These are phyloP conservation scores for Ochropacha duplaris DNA, from an alignment of 2,888 invertebrate species.

Conservation along the genomic window DNA sequence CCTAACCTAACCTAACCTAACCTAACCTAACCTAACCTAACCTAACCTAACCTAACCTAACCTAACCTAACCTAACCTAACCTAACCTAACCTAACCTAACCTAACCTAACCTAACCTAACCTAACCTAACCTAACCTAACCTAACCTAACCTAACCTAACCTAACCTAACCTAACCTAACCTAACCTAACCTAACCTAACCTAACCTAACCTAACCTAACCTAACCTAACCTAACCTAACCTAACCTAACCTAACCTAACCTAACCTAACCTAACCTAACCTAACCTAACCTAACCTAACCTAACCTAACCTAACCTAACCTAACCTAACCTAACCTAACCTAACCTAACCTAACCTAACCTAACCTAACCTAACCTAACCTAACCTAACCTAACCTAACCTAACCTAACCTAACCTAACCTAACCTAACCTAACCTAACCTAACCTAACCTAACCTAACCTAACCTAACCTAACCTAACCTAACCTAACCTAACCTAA, in stretches of 20 bases:
- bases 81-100: not conserved
- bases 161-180: not conserved
- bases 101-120: not conserved
- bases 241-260: not conserved
- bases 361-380: not conserved
- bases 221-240: not conserved
- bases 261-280: not conserved
- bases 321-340: not conserved
- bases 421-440: not conserved
- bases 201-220: not conserved
- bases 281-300: not conserved
- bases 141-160: not conserved
- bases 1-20: not conserved
- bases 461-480: not conserved
- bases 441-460: not conserved
- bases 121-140: not conserved
- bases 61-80: not conserved
- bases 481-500: not conserved
- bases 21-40: not conserved
- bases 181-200: not conserved
- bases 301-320: not conserved
- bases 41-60: not conserved
- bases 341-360: not conserved
- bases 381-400: not conserved
- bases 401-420: not conserved